Conservation (phyloP, 2,113 vertebrate genomes). For the Lota lota region DNA sequence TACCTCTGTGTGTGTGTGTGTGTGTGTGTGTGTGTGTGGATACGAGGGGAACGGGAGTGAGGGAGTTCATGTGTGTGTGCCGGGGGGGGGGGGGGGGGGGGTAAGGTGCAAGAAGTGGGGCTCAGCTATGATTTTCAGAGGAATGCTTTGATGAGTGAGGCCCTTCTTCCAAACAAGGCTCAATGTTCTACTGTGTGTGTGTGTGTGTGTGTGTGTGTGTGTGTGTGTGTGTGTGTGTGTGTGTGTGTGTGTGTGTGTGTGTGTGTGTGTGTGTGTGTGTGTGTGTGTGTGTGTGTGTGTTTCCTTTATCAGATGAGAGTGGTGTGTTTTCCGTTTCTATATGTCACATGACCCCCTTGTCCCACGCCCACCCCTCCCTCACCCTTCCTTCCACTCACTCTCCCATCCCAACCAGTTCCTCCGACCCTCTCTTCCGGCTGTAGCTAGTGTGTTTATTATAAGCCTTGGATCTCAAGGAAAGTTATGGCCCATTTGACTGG, state of each 20-base stretch:
- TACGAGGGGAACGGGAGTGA: not conserved
- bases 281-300: not conserved
- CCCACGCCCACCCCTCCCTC: not conserved
- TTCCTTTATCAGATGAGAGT: not conserved
- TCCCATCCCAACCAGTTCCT: not conserved
- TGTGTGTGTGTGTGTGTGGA: slow-evolving; percentile 2
- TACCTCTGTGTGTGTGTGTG: not conserved
- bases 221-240: slow-evolving; percentile 6
- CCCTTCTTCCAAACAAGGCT: slow-evolving; percentile 25
- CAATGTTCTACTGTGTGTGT: not conserved
- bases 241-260: slow-evolving; percentile 4
- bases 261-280: not conserved
- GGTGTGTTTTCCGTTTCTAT: too few relatives aligned
- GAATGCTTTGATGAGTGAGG: slow-evolving; percentile 43
- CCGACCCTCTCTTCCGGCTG: not conserved
- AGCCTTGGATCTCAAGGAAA: not conserved
- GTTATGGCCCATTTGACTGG: not conserved
- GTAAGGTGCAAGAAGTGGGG: slow-evolving; percentile 12
- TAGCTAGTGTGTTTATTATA: not conserved
- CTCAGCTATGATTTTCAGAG: slow-evolving; percentile 27
- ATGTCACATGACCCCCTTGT: too few relatives aligned
- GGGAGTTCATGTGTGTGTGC: not conserved
- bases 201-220: slow-evolving; percentile 6
- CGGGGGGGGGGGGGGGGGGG: not conserved
- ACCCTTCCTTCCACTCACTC: not conserved